A percentile compares a stretch with the other conserved stretches of the same genome.
Evolutionary conservation across 1,140 invertebrate genomes (phyloP).

Genomic region (Dryas iulia): DNA sequence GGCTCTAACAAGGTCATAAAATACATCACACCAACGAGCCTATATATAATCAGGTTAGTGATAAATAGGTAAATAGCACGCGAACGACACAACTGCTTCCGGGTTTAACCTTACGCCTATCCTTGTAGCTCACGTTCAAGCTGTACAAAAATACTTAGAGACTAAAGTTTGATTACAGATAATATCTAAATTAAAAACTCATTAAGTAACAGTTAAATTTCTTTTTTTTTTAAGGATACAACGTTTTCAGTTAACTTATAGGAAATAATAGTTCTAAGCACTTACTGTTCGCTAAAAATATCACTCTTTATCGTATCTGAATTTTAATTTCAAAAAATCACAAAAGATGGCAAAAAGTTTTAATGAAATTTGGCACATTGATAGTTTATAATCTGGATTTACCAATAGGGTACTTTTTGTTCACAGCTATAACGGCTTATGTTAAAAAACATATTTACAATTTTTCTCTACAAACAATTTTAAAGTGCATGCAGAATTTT

Average conservation of each 20-base stretch:
- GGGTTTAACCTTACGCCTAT: slow-evolving; percentile 44
- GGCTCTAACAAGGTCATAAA: slow-evolving; percentile 73
- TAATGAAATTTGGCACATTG: not conserved
- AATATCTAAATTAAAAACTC: not conserved
- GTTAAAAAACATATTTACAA: too few relatives aligned
- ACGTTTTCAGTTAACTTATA: too few relatives aligned
- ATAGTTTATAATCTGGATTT: slow-evolving; percentile 1
- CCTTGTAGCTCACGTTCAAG: slow-evolving; percentile 37
- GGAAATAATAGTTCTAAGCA: too few relatives aligned
- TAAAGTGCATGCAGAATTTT: too few relatives aligned
- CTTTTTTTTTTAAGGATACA: too few relatives aligned
- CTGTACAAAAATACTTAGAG: not conserved
- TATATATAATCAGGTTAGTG: slow-evolving; percentile 79
- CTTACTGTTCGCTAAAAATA: too few relatives aligned
- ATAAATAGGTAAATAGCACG: slow-evolving; percentile 79
- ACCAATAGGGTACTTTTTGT: not conserved
- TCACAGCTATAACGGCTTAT: too few relatives aligned
- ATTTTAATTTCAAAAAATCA: not conserved
- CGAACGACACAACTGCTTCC: slow-evolving; percentile 76
- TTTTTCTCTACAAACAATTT: too few relatives aligned
- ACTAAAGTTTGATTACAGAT: not conserved
- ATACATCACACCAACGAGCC: slow-evolving; percentile 70
- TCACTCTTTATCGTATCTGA: not conserved
- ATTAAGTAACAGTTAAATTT: not conserved
- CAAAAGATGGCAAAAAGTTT: not conserved